Percentiles rank a stretch among this genome's conserved stretches.
These are phyloP conservation scores for Alosa alosa DNA, from an alignment of 2,113 vertebrate genomes.

Conservation along the genomic window DNA sequence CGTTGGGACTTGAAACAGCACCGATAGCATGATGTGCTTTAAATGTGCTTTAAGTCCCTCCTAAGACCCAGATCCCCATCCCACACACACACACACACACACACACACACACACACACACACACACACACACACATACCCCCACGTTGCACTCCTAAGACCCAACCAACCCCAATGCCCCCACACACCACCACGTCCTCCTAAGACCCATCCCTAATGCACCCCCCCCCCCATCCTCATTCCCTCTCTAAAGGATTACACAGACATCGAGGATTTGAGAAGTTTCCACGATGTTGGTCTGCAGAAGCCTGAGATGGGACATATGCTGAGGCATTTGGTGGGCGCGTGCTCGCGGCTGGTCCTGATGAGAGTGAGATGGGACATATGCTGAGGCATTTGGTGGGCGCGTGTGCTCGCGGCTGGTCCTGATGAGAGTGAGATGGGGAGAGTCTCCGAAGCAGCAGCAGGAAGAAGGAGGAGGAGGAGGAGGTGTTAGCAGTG, in stretches of 20 bases:
- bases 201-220: too few species aligned
- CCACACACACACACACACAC: not conserved
- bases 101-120: not conserved
- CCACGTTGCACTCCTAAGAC: too few species aligned
- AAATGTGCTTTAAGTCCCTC: not conserved
- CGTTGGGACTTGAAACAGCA: not conserved
- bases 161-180: too few species aligned
- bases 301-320: not conserved
- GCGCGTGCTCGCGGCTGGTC: not conserved
- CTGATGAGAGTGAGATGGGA: not conserved
- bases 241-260: not conserved
- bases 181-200: not conserved
- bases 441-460: not conserved
- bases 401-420: not conserved
- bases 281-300: not conserved
- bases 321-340: not conserved
- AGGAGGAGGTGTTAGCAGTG: not conserved
- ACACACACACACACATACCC: not conserved
- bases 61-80: not conserved
- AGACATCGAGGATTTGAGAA: not conserved
- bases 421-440: not conserved
- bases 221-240: not conserved
- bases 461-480: not conserved
- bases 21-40: not conserved
- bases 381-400: not conserved